These are phyloP conservation scores for Acipenser oxyrinchus DNA, from an alignment of 2,797 vertebrate genomes.

Conservation along the genomic window DNA sequence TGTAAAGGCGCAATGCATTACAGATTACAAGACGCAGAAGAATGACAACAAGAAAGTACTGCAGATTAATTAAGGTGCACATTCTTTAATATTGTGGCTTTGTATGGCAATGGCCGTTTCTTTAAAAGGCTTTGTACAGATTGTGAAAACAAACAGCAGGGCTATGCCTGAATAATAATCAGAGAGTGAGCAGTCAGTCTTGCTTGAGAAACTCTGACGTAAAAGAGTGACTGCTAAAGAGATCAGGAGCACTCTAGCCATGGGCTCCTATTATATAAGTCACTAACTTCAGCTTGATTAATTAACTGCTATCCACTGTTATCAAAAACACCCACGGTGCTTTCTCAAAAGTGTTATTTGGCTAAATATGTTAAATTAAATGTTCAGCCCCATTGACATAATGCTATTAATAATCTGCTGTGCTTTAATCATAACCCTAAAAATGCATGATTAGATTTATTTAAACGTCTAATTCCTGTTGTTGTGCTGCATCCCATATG, in stretches of 20 bases:
- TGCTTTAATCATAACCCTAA: constrained; percentile 36
- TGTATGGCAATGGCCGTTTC: too few relatives aligned
- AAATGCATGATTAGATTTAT: constrained; percentile 41
- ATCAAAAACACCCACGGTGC: constrained; percentile 28
- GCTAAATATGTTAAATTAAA: constrained; percentile 39
- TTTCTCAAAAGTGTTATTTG: constrained; percentile 32
- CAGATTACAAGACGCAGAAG: too few relatives aligned
- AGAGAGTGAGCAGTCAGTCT: neutral
- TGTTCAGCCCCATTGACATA: constrained; percentile 32
- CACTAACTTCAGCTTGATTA: constrained; percentile 30
- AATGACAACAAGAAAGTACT: too few relatives aligned
- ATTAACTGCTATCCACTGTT: constrained; percentile 23
- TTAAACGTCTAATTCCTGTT: constrained; percentile 25
- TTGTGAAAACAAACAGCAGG: neutral
- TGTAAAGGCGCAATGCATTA: too few relatives aligned
- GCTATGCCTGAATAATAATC: neutral
- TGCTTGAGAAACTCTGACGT: constrained; percentile 3
- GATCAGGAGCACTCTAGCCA: neutral
- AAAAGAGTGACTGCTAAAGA: neutral
- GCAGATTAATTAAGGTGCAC: too few relatives aligned
- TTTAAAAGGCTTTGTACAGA: neutral
- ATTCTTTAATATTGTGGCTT: too few relatives aligned
- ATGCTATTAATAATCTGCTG: constrained; percentile 44
- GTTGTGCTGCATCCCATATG: constrained; percentile 26
- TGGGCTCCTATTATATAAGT: constrained; percentile 11